Conservation (phyloP, 2,797 vertebrate species). For the Octomys mimax region DNA sequence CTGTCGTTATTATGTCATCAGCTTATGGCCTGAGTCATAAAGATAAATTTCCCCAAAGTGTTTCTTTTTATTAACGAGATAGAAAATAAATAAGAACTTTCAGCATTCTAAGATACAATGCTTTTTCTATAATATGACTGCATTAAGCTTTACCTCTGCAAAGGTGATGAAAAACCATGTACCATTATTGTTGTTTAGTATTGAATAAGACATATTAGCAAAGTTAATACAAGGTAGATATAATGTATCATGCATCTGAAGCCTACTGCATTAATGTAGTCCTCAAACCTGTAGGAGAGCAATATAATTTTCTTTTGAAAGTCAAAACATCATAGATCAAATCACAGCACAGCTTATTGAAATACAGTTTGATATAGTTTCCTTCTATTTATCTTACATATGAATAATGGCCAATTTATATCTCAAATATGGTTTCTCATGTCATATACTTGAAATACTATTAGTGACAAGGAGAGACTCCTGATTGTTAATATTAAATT, state of each 20-base stretch:
- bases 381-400: slow-evolving; percentile 68
- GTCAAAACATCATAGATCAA: slow-evolving; percentile 77
- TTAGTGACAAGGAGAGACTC: slow-evolving; percentile 61
- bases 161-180: slow-evolving; percentile 56
- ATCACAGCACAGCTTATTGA: slow-evolving; percentile 44
- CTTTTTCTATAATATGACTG: slow-evolving; percentile 59
- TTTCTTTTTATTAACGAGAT: slow-evolving; percentile 77
- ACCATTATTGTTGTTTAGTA: slow-evolving; percentile 57
- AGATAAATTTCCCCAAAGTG: slow-evolving; percentile 74
- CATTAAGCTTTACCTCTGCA: slow-evolving; percentile 76
- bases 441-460: slow-evolving; percentile 58
- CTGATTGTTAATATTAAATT: slow-evolving; percentile 63
- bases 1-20: slow-evolving; percentile 70
- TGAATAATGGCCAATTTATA: slow-evolving; percentile 68
- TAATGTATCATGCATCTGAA: slow-evolving; percentile 23
- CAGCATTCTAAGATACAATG: slow-evolving; percentile 58
- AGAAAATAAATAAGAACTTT: slow-evolving; percentile 80
- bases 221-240: slow-evolving; percentile 62
- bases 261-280: slow-evolving; percentile 38
- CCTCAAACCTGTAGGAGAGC: slow-evolving; percentile 64
- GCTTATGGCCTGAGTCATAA: slow-evolving; percentile 62
- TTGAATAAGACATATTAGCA: slow-evolving; percentile 73
- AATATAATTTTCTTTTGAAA: slow-evolving; percentile 63
- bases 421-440: slow-evolving; percentile 58
- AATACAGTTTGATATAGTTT: slow-evolving; percentile 69